Evolutionary conservation across 2,113 vertebrate species (phyloP).

Genomic region (Gnathonemus longibarbis): DNA sequence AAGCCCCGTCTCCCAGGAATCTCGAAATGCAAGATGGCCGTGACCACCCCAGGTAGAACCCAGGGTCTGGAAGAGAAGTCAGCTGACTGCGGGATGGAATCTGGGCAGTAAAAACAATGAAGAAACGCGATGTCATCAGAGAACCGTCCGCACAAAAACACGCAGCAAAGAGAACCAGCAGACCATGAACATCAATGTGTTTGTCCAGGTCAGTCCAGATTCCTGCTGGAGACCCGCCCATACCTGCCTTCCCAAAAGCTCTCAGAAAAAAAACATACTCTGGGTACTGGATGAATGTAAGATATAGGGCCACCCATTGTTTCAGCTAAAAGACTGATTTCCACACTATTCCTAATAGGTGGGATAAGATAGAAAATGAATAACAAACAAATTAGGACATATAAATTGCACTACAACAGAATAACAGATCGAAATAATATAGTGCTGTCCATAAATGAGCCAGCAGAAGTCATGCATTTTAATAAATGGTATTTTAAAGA

Average conservation of each 20-base stretch:
- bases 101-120: not conserved
- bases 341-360: not conserved
- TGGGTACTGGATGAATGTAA: not conserved
- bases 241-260: not conserved
- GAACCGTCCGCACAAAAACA: not conserved
- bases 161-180: not conserved
- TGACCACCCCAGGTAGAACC: not conserved
- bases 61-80: not conserved
- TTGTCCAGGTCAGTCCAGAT: not conserved
- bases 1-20: not conserved
- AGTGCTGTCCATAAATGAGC: not conserved
- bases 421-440: not conserved
- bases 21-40: not conserved
- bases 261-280: not conserved
- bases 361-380: not conserved
- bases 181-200: not conserved
- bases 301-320: constrained; percentile 9
- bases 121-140: not conserved
- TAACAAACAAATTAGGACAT: not conserved
- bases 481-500: constrained; percentile 1
- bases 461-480: not conserved
- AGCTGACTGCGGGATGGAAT: not conserved
- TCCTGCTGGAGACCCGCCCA: not conserved
- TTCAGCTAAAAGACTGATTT: not conserved
- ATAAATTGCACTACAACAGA: not conserved